Base-by-base conservation (phyloP, 2,888 invertebrate species). In the Argyresthia albistria region DNA sequence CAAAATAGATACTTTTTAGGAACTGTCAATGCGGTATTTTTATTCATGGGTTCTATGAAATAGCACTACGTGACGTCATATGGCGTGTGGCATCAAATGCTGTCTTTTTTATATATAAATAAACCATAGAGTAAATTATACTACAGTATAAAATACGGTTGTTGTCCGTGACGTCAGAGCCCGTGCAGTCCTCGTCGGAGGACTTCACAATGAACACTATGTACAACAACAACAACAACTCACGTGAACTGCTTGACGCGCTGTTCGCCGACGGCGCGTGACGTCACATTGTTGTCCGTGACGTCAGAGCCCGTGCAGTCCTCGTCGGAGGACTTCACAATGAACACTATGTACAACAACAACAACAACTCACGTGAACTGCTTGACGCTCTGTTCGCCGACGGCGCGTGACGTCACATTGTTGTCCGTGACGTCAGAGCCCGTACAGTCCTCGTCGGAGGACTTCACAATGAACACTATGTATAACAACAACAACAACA, bases 291-390 rank as follows among this genome's bases (percentile, higher is more conserved):
- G 39, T 11, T n/a, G 9, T 39, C 8, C 2, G 8, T 39, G 9
- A 9, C 39, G 39, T 39, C n/a, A n/a, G n/a, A 39, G 39, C 39
- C 39, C 0, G 77, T 76, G 57, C 91, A 91, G 8, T 90, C 90
- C 36, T 82, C 87, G 59, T 93, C 92, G 0, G 90, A 90, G 0
- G 92, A 90, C 72, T 92, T 92, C 56, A 93, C 91, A 49, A 93
- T 92, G 64, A 95, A 90, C 2, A 95, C 94, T 42, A 95, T 88
- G 79, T 93, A 95, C 79, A 95, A 95, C 0, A n/a, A n/a, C n/a
- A n/a, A n/a, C n/a, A 57, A 50, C 9, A 9, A 57, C 60, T 64
- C 4, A 82, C 84, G 77, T 82, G 49, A 84, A 84, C 0, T 55
- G 69, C 59, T 84, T 86, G 0, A 76, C 70, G 37, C 80, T 11